These are phyloP conservation scores for Tonatia bakeri DNA, from an alignment of 2,113 vertebrate genomes.

Conservation along the genomic window DNA sequence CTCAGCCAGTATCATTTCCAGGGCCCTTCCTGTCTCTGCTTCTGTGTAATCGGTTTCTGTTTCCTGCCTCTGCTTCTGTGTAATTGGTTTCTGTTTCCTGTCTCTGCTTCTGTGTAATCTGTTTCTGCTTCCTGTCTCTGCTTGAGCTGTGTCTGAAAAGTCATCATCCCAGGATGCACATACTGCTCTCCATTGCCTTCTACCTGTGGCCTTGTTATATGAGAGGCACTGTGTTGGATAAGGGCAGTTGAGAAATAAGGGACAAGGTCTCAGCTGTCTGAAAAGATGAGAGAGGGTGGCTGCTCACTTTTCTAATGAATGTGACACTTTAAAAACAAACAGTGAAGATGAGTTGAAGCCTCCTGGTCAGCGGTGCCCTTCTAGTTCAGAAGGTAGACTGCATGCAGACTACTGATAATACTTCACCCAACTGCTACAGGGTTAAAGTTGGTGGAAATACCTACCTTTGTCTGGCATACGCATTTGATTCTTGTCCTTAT, in stretches of 20 bases:
- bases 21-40: neutral
- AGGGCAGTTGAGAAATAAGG: neutral
- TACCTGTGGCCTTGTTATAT: neutral
- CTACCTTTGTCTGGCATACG: neutral
- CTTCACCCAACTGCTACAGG: neutral
- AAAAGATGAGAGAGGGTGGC: neutral
- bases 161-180: neutral
- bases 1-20: neutral
- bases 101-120: neutral
- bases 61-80: too few relatives aligned
- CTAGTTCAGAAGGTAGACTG: neutral
- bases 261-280: neutral
- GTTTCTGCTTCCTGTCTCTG: neutral
- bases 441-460: neutral
- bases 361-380: neutral
- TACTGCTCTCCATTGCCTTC: neutral
- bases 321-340: neutral
- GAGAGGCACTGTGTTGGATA: neutral
- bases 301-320: neutral
- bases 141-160: neutral
- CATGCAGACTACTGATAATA: neutral
- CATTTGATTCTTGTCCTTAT: neutral
- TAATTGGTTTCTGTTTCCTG: neutral
- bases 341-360: neutral
- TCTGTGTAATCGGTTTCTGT: neutral